Percentiles rank a stretch among this genome's conserved stretches.
phyloP scores from a whole-genome alignment of 2,113 vertebrate genomes.

The Cavia aperea region DNA sequence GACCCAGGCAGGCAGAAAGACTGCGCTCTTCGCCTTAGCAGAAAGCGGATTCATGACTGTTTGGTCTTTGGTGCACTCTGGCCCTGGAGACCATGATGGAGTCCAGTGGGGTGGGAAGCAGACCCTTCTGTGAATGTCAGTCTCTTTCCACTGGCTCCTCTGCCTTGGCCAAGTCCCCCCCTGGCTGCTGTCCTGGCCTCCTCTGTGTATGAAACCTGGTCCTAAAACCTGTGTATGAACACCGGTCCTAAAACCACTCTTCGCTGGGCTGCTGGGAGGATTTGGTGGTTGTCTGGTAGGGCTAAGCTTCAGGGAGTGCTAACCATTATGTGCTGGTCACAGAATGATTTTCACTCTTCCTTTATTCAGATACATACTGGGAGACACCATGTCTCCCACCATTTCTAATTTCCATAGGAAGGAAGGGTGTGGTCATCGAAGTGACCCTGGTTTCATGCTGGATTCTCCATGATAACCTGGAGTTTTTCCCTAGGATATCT shows the following conservation, averaged over 20 bases:
- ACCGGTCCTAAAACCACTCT: background rate
- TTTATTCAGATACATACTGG: background rate
- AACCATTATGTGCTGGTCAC: background rate
- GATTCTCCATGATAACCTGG: too few species aligned
- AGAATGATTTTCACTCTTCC: background rate
- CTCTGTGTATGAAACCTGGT: background rate
- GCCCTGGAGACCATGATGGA: background rate
- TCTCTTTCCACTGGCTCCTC: background rate
- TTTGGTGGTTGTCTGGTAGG: background rate
- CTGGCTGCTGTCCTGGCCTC: background rate
- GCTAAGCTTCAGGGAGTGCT: background rate
- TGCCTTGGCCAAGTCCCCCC: background rate
- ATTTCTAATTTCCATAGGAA: background rate
- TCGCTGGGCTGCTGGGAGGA: background rate
- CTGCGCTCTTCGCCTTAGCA: background rate
- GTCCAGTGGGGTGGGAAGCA: background rate
- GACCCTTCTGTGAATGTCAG: fast-evolving
- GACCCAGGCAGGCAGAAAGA: background rate
- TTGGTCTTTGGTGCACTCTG: background rate
- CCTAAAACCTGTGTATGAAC: background rate
- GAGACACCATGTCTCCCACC: background rate
- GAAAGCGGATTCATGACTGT: background rate
- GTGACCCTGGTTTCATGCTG: too few species aligned
- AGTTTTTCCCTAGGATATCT: background rate
- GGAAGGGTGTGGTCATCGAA: fast-evolving